Evolutionary conservation across 2,888 invertebrate genomes (phyloP).

Genomic region (Perizoma flavofasciatum): DNA sequence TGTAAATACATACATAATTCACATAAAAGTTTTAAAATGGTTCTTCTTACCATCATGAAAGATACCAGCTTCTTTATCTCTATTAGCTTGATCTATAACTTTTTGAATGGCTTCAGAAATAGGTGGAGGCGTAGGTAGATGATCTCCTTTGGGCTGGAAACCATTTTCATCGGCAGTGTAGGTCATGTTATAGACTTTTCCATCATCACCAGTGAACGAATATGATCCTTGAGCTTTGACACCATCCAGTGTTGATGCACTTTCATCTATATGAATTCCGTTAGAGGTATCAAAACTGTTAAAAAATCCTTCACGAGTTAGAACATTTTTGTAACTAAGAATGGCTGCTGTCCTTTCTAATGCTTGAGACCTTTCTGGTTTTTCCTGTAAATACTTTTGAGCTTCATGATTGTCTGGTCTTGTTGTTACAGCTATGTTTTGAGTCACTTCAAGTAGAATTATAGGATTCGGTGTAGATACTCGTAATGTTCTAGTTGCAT

Average conservation of each 20-base stretch:
- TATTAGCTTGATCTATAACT: constrained; percentile 62
- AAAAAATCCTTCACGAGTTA: constrained; percentile 60
- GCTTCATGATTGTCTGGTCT: constrained; percentile 11
- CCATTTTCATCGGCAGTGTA: constrained; percentile 76
- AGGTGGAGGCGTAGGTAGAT: constrained; percentile 72
- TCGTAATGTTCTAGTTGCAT: background rate
- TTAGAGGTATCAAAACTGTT: constrained; percentile 72
- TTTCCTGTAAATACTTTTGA: constrained; percentile 22
- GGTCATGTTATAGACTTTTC: constrained; percentile 60
- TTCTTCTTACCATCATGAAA: constrained; percentile 62
- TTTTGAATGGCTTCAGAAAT: constrained; percentile 67
- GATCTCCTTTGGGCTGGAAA: constrained; percentile 66
- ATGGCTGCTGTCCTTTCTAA: constrained; percentile 61
- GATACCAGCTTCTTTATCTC: constrained; percentile 59
- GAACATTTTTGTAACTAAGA: constrained; percentile 57
- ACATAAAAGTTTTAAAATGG: too few species aligned
- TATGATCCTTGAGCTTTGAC: constrained; percentile 65
- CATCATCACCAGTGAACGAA: constrained; percentile 73
- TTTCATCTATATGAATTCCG: constrained; percentile 70
- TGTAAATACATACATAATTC: too few species aligned
- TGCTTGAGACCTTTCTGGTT: constrained; percentile 55
- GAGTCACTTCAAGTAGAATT: background rate
- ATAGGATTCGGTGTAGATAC: background rate
- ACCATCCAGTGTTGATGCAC: constrained; percentile 60
- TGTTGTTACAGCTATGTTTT: background rate